Conservation (phyloP, 2,113 vertebrate species). For the Cynoglossus semilaevis region DNA sequence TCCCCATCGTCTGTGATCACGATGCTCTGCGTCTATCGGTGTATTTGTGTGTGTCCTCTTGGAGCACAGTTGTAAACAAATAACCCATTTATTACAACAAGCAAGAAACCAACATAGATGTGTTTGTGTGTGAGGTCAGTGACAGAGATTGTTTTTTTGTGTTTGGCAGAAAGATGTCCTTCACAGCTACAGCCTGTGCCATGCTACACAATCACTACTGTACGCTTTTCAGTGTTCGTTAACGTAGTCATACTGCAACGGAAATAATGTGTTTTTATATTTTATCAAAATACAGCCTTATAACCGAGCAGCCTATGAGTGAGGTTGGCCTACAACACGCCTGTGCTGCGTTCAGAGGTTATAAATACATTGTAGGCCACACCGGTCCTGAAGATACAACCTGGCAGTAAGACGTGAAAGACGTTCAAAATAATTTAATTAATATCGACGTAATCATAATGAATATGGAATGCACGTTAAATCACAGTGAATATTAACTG, state of each 20-base stretch:
- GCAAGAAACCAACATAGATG: neutral
- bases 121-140: neutral
- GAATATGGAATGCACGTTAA: too few relatives aligned
- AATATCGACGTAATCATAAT: too few relatives aligned
- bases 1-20: constrained; percentile 55
- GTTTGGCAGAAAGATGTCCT: constrained; percentile 45
- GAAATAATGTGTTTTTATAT: neutral
- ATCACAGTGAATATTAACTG: too few relatives aligned
- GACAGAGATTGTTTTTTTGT: neutral
- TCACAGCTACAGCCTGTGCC: constrained; percentile 22
- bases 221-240: neutral
- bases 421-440: too few relatives aligned
- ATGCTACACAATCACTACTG: constrained; percentile 24
- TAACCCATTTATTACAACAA: constrained; percentile 1
- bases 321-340: neutral
- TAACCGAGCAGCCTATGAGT: too few relatives aligned
- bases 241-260: neutral
- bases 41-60: constrained; percentile 27
- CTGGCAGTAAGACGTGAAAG: too few relatives aligned
- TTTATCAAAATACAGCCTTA: neutral
- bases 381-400: too few relatives aligned
- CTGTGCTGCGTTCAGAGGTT: constrained; percentile 4
- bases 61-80: constrained; percentile 42
- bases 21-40: constrained; percentile 38
- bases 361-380: constrained; percentile 5